phyloP scores from a whole-genome alignment of 2,113 vertebrate genomes.

The Poecile atricapillus region DNA sequence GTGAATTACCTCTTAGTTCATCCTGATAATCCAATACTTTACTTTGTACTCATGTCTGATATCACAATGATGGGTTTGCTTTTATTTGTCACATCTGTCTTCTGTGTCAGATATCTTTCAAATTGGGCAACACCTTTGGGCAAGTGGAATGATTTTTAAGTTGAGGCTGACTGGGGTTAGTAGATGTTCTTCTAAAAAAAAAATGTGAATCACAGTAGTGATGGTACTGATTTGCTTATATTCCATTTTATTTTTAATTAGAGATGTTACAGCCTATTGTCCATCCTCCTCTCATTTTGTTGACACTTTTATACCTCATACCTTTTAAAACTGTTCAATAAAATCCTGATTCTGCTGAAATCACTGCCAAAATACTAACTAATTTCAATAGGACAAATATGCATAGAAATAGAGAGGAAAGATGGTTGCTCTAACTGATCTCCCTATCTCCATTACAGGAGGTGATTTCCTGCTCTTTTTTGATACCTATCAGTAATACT shows the following conservation, averaged over 20 bases:
- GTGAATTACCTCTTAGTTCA: background rate
- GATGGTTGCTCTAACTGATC: background rate
- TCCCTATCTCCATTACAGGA: background rate
- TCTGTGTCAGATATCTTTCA: background rate
- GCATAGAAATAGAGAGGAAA: background rate
- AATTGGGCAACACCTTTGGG: accelerated
- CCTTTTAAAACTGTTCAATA: background rate
- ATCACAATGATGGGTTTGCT: background rate
- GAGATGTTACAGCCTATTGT: background rate
- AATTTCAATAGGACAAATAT: background rate
- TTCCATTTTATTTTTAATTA: background rate
- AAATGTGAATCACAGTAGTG: background rate
- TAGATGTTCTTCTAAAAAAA: background rate
- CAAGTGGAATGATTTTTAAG: background rate
- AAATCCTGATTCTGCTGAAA: background rate
- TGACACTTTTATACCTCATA: background rate
- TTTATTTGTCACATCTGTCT: background rate
- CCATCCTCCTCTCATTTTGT: background rate
- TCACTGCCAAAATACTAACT: background rate
- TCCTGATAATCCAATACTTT: background rate
- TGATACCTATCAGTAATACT: background rate
- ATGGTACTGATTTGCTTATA: background rate
- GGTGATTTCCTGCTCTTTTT: background rate
- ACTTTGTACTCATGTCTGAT: background rate
- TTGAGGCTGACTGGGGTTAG: background rate